A percentile compares a stretch with the other conserved stretches of the same genome.
Conservation (phyloP, 2,797 vertebrate species). For the Cuculus canorus region DNA sequence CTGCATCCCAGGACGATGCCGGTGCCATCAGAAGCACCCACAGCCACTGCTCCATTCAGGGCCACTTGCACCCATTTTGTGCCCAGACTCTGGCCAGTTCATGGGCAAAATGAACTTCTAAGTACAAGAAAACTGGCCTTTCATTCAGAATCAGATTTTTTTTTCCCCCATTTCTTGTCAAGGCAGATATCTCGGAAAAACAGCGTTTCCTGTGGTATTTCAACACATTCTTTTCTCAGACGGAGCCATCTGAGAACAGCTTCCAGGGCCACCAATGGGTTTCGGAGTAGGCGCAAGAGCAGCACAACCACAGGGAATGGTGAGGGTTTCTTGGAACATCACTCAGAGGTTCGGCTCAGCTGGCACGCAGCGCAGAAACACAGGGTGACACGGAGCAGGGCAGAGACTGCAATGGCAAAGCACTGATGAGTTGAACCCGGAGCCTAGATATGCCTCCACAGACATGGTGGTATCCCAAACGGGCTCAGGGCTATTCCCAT, state of each 20-base stretch:
- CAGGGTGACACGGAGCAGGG: fast-evolving
- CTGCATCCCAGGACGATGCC: not conserved
- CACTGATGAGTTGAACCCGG: fast-evolving
- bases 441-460: not conserved
- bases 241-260: not conserved
- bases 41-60: not conserved
- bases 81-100: not conserved
- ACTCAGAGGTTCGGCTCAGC: fast-evolving
- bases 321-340: not conserved
- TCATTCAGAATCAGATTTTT: not conserved
- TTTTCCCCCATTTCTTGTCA: not conserved
- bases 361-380: fast-evolving
- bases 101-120: not conserved
- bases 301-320: not conserved
- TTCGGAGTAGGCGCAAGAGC: not conserved
- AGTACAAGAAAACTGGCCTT: not conserved
- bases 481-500: not conserved
- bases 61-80: not conserved
- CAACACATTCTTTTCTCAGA: not conserved
- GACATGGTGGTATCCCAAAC: not conserved
- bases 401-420: not conserved
- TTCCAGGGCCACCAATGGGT: not conserved
- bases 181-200: not conserved
- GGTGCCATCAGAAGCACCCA: fast-evolving
- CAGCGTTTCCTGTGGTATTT: not conserved